phyloP scores from a whole-genome alignment of 2,888 invertebrate genomes.

The Drosophila cracens region DNA sequence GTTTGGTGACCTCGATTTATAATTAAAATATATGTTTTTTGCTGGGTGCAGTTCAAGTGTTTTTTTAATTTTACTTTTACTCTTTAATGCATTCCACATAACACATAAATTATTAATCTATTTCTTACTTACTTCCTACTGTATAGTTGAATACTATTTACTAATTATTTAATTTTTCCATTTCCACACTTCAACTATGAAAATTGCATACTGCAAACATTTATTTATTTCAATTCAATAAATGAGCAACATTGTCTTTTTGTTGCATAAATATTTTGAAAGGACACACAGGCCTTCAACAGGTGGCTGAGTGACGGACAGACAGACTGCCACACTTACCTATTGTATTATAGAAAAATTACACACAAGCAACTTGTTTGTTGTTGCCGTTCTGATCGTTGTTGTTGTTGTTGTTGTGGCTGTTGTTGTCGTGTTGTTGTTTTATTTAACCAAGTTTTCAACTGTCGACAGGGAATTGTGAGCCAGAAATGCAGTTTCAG shows the following conservation, averaged over 20 bases:
- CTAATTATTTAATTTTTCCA: background rate
- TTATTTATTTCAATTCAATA: background rate
- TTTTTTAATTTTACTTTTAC: background rate
- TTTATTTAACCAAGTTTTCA: slow-evolving; percentile 34
- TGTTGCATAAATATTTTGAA: background rate
- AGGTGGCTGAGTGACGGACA: slow-evolving; percentile 53
- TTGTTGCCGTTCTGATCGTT: slow-evolving; percentile 9
- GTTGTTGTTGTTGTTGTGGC: slow-evolving; percentile 7
- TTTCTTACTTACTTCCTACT: background rate
- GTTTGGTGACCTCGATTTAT: background rate
- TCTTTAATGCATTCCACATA: no score
- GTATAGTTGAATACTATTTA: background rate
- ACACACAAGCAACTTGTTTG: slow-evolving; percentile 2
- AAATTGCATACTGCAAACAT: background rate
- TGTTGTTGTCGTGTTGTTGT: slow-evolving; percentile 3
- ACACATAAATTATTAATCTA: background rate
- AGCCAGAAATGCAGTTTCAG: slow-evolving; percentile 17
- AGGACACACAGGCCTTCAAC: slow-evolving; percentile 48
- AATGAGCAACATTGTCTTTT: background rate
- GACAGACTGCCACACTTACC: slow-evolving; percentile 41
- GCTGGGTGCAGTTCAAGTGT: background rate
- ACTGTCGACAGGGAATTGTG: slow-evolving; percentile 12
- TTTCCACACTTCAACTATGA: background rate
- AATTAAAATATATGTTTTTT: background rate
- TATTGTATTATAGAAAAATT: slow-evolving; percentile 13